phyloP scores from a whole-genome alignment of 2,888 invertebrate species.

The Pristionchus fissidentatus region DNA sequence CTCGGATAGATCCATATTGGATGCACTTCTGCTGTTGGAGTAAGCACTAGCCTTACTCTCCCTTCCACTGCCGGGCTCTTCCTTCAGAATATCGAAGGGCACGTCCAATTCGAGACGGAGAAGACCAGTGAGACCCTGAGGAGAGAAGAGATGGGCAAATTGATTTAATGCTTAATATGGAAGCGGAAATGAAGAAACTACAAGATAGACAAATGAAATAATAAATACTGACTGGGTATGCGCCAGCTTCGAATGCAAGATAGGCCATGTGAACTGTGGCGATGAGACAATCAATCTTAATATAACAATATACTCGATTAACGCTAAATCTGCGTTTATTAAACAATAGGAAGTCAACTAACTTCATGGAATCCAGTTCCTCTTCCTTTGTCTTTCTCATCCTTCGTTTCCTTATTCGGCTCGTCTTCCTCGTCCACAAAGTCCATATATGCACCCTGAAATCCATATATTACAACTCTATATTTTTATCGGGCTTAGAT shows the following conservation, averaged over 20 bases:
- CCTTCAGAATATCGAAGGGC: slow-evolving; percentile 58
- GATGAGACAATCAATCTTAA: slow-evolving; percentile 64
- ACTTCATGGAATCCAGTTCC: slow-evolving; percentile 58
- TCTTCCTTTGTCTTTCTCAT: slow-evolving; percentile 43
- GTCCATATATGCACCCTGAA: slow-evolving; percentile 69
- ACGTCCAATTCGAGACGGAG: slow-evolving; percentile 94
- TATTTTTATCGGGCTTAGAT: too few relatives aligned
- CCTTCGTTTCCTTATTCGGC: slow-evolving; percentile 48
- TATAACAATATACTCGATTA: too few relatives aligned
- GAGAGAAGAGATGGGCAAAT: not conserved
- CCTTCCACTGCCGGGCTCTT: slow-evolving; percentile 54
- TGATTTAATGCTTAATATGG: not conserved
- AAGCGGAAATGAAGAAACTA: too few relatives aligned
- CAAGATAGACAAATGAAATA: not conserved
- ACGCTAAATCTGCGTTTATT: too few relatives aligned
- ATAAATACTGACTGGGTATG: slow-evolving; percentile 53
- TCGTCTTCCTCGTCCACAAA: slow-evolving; percentile 61
- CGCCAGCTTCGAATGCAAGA: slow-evolving; percentile 89
- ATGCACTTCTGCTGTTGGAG: slow-evolving; percentile 69
- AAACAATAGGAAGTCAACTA: too few relatives aligned
- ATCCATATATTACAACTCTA: not conserved
- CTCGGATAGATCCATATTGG: slow-evolving; percentile 68
- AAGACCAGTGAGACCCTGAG: slow-evolving; percentile 89
- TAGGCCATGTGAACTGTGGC: slow-evolving; percentile 86
- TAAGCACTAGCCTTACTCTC: slow-evolving; percentile 53